Conservation (phyloP, 2,888 invertebrate genomes). For the Cosmorhoe ocellata region DNA sequence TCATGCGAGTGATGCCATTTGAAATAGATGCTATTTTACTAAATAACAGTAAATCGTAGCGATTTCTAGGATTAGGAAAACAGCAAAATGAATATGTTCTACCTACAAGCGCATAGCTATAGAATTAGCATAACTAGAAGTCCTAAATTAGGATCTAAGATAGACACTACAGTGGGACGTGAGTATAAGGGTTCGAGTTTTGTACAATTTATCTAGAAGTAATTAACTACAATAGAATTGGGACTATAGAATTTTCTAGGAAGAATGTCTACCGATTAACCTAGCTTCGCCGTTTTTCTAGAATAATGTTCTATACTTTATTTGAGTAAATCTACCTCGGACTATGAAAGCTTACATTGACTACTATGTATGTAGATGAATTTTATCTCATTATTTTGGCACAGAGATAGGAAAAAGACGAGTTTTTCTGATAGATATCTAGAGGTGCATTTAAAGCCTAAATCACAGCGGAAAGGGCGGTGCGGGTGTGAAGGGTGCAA, state of each 20-base stretch:
- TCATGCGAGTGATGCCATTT: no score
- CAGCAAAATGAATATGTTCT: conserved; percentile 6
- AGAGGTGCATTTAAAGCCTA: conserved; percentile 71
- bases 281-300: conserved; percentile 24
- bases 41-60: background rate
- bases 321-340: conserved; percentile 11
- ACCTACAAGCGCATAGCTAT: conserved; percentile 29
- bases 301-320: conserved; percentile 8
- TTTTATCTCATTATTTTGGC: conserved; percentile 67
- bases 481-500: conserved; percentile 71
- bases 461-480: conserved; percentile 77
- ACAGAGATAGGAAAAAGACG: conserved; percentile 68
- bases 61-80: conserved; percentile 1
- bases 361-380: conserved; percentile 24
- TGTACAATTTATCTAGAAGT: conserved; percentile 68
- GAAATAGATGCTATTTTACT: no score
- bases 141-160: conserved; percentile 46
- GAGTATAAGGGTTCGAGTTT: conserved; percentile 76
- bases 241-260: conserved; percentile 61
- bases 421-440: conserved; percentile 47
- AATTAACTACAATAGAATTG: conserved; percentile 52
- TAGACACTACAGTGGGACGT: conserved; percentile 74
- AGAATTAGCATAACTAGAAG: conserved; percentile 33
- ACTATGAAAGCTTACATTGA: conserved; percentile 8
- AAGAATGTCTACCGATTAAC: conserved; percentile 50